These are phyloP conservation scores for Anolis sagrei DNA, from an alignment of 2,113 vertebrate genomes.

Conservation along the genomic window DNA sequence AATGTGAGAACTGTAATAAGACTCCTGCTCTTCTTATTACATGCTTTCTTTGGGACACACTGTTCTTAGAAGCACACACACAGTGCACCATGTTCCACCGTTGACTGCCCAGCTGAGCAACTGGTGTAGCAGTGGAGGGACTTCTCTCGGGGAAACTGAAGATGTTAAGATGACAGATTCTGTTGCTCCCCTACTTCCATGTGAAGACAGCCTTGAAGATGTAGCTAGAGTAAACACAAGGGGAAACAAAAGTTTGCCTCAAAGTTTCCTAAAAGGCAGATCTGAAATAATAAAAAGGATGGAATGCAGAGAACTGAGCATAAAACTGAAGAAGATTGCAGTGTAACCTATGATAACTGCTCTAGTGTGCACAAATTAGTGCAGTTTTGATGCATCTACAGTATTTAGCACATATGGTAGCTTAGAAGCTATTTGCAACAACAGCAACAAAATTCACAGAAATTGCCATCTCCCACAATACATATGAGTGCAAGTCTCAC, in stretches of 20 bases:
- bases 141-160: conserved; percentile 9
- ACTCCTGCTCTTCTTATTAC: not conserved
- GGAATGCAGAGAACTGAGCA: not conserved
- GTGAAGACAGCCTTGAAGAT: conserved; percentile 44
- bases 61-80: not conserved
- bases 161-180: conserved; percentile 22
- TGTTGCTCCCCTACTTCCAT: conserved; percentile 8
- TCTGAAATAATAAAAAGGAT: not conserved
- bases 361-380: not conserved
- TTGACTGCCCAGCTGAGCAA: conserved; percentile 19
- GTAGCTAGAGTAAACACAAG: conserved; percentile 1
- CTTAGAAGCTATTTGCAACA: too few species aligned
- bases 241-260: conserved; percentile 6
- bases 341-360: not conserved
- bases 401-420: too few species aligned
- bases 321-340: not conserved
- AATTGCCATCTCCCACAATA: too few species aligned
- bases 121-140: not conserved
- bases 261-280: conserved; percentile 13
- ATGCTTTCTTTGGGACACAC: not conserved
- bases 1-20: not conserved
- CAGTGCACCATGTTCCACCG: not conserved
- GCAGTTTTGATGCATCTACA: too few species aligned
- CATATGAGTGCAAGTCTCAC: too few species aligned
- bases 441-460: too few species aligned